Evolutionary conservation across 2,888 invertebrate species (phyloP).

Genomic region (Hylaea fasciaria): DNA sequence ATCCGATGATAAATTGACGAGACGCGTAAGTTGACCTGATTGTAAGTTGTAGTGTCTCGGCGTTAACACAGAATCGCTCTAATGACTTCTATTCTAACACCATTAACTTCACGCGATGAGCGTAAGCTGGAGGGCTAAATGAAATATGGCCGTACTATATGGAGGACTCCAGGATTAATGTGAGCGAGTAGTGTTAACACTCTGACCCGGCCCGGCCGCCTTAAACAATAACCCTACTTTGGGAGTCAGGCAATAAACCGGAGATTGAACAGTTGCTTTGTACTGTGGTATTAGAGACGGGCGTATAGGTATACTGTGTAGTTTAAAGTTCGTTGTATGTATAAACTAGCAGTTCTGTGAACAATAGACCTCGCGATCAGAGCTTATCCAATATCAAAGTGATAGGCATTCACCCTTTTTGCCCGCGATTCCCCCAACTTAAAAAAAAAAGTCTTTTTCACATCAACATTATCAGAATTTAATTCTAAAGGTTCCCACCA

Average conservation of each 20-base stretch:
- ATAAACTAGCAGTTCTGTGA: too few species aligned
- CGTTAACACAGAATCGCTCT: background rate
- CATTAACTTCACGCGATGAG: constrained; percentile 12
- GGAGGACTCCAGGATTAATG: constrained; percentile 48
- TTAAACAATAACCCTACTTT: constrained; percentile 34
- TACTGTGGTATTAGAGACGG: constrained; percentile 3
- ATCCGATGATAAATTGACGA: too few species aligned
- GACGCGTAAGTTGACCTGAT: too few species aligned
- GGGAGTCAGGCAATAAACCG: constrained; percentile 5
- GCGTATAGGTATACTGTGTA: too few species aligned
- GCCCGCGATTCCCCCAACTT: too few species aligned
- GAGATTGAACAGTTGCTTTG: constrained; percentile 26
- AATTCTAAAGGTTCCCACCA: too few species aligned
- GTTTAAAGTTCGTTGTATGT: background rate
- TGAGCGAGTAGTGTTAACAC: constrained; percentile 36
- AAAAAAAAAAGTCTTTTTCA: too few species aligned
- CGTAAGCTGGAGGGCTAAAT: constrained; percentile 44
- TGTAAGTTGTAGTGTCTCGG: too few species aligned
- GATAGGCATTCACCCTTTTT: too few species aligned
- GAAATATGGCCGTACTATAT: constrained; percentile 54
- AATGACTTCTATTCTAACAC: constrained; percentile 1
- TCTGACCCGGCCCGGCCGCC: constrained; percentile 19
- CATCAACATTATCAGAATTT: too few species aligned
- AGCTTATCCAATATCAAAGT: too few species aligned
- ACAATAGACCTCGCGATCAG: too few species aligned